Base-by-base conservation (phyloP, 2,797 vertebrate species). In the Lerista edwardsae region DNA sequence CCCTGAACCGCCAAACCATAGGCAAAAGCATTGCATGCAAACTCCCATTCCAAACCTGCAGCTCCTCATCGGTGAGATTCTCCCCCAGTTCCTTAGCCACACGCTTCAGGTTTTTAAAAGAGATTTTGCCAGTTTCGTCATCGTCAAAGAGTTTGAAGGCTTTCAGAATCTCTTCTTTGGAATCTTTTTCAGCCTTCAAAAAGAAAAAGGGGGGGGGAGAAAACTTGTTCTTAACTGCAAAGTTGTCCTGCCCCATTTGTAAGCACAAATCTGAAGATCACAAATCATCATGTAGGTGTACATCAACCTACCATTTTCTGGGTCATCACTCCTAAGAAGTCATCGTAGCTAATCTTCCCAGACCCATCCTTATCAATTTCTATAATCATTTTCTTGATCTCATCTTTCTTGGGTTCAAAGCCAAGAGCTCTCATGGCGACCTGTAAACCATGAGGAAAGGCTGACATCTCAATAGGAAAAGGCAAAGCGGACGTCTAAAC, bases 331-430 rank as follows among this genome's bases (percentile, higher is more conserved):
- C 91, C 80, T 84, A 99, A 93, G 91, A 99, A 99, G 85, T 98
- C 97, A 34, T 65, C 85, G 31, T 98, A 99, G 85, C 96, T 97
- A 92, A 99, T 98, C 93, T 98, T 99, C 84, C 98, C 98, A 3
- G 97, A 98, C 36, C 97, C 96, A 6, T 98, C 98, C 73, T 98
- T 98, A 91, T 99, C 98, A 6, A 98, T 97, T 81, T 99, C 98
- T 1, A 95, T 92, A 47, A 97, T 97, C 96, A 98, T 99, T 95
- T 98, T 98, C 95, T 98, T 98, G 90, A 99, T 98, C 93, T 99
- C 98, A 92, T 99, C 98, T 91, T 98, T 99, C 92, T 98, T 99
- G 5, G 98, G 98, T 89, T 99, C 98, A 91, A 99, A 99, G 1
- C 98, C 98, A 75, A 99, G 95, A 1, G 98, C 98, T 92, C 98